Base-by-base conservation (phyloP, 2,113 vertebrate genomes). In the Amia ocellicauda region DNA sequence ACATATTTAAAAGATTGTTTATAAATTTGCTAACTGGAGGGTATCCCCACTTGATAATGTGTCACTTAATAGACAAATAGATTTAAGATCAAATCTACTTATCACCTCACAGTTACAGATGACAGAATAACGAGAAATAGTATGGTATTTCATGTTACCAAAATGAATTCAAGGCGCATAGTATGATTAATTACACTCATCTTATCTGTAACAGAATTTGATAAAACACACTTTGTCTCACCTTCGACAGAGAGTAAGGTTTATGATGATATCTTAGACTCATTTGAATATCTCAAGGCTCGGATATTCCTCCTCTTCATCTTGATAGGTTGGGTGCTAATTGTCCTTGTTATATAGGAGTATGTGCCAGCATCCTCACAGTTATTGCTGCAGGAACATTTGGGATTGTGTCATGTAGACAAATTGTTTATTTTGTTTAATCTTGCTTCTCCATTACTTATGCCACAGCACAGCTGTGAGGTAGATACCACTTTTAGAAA, bases 71-170 rank as follows among this genome's bases (percentile, higher is more conserved):
- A 71, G 74, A 76, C 51, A 64, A 62, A 68, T 73, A 61, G 57
- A 67, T 24, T 64, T 47, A 55, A 76, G 69, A 77, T 67, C 59
- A 72, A 76, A 75, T 63, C 62, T 61, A 65, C 67, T 47, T 79
- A 81, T 66, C 79, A n/a, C n/a, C 31, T 69, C 54, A 58, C 28
- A 67, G 74, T 70, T 67, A 71, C 28, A 29, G 20, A 40, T 51
- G 75, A 78, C 66, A 17, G 43, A 50, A 60, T 62, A 62, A 54
- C 50, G 67, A 28, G 19, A 24, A 60, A 11, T 23, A 36, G 8
- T 55, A 23, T 56, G 64, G 22, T 41, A 50, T 65, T 73, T 41
- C n/a, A 71, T 72, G 69, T 28, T 17, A 50, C 28, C 47, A 24
- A 41, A 67, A 72, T 28, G 0, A 45, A 56, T 65, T 67, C 24